Evolutionary conservation across 1,140 invertebrate genomes (phyloP).

Genomic region (Lepidurus packardi): DNA sequence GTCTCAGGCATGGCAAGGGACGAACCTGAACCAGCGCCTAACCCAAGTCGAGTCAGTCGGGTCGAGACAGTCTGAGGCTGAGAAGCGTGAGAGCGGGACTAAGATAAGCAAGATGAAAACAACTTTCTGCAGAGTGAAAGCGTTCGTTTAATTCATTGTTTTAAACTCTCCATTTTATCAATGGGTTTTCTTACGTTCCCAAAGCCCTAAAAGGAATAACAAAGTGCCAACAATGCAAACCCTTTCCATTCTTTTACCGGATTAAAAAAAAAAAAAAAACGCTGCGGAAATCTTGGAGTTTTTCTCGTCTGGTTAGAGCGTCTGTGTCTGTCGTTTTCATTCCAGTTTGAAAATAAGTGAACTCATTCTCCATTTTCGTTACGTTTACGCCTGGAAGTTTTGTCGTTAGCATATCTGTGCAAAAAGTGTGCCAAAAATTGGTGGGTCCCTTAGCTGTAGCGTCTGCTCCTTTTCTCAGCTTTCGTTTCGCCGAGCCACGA

Average conservation of each 20-base stretch:
- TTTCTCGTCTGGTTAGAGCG: no score
- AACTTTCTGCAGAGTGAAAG: neutral
- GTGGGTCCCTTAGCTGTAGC: slow-evolving; percentile 2
- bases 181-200: no score
- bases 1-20: neutral
- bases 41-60: slow-evolving; percentile 16
- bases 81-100: neutral
- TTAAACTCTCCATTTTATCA: neutral
- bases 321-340: no score
- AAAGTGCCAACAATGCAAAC: neutral
- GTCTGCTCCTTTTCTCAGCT: neutral
- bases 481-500: neutral
- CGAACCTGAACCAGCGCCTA: slow-evolving; percentile 3
- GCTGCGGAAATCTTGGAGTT: neutral
- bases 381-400: neutral
- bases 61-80: slow-evolving; percentile 10
- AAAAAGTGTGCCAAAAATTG: neutral
- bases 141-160: neutral
- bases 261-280: neutral
- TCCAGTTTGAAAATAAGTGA: no score
- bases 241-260: neutral
- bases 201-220: no score
- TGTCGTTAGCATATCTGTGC: neutral
- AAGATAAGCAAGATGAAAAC: neutral
- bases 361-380: no score